Conservation (phyloP, 2,113 vertebrate species). For the Scomber japonicus region DNA sequence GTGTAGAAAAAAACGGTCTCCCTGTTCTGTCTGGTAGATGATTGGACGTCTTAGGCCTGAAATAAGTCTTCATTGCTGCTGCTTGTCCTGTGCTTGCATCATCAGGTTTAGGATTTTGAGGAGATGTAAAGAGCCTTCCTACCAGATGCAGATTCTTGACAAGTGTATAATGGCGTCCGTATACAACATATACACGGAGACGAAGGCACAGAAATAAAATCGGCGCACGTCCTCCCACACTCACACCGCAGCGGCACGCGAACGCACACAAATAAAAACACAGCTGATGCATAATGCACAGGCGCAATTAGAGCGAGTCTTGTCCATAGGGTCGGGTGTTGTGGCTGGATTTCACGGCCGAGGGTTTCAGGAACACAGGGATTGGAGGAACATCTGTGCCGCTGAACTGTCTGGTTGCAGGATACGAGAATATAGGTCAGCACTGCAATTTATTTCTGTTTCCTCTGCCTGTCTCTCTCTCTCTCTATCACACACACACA, state of each 20-base stretch:
- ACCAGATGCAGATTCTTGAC: slow-evolving; percentile 28
- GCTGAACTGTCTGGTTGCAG: slow-evolving; percentile 68
- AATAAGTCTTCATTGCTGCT: slow-evolving; percentile 25
- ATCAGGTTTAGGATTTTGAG: slow-evolving; percentile 40
- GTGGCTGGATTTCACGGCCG: slow-evolving; percentile 50
- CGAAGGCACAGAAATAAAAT: slow-evolving; percentile 30
- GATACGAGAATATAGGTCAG: slow-evolving; percentile 83
- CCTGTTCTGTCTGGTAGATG: not conserved
- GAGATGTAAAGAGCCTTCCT: slow-evolving; percentile 17
- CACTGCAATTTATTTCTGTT: slow-evolving; percentile 73
- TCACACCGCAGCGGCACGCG: slow-evolving; percentile 16
- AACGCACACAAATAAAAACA: slow-evolving; percentile 27
- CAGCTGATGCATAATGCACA: slow-evolving; percentile 1
- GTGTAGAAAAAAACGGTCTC: not conserved
- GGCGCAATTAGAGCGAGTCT: slow-evolving; percentile 1
- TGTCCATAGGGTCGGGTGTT: slow-evolving; percentile 24
- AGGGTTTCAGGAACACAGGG: slow-evolving; percentile 68
- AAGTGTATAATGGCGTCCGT: not conserved
- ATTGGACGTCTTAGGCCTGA: slow-evolving; percentile 20
- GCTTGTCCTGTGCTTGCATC: slow-evolving; percentile 30
- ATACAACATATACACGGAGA: not conserved
- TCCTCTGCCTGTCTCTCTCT: slow-evolving; percentile 37
- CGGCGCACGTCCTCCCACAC: slow-evolving; percentile 34
- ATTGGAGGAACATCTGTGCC: slow-evolving; percentile 73
- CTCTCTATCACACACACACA: not conserved